These are phyloP conservation scores for Eledone cirrhosa DNA, from an alignment of 2,888 invertebrate species.

Conservation along the genomic window DNA sequence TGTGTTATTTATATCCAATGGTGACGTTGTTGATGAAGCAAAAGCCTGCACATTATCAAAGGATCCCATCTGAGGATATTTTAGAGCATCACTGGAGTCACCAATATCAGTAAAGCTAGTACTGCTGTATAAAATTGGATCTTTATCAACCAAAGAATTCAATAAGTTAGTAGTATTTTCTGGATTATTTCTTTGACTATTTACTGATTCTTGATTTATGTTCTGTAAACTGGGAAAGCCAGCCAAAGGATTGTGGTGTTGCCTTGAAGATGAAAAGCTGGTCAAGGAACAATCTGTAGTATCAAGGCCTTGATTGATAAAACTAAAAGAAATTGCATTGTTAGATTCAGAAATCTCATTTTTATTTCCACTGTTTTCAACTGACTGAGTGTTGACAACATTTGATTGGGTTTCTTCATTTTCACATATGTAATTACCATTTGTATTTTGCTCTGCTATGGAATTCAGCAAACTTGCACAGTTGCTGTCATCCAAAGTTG, in stretches of 20 bases:
- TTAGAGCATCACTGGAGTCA: background rate
- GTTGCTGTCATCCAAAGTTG: background rate
- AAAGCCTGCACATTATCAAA: slow-evolving; percentile 9
- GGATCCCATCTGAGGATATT: background rate
- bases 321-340: background rate
- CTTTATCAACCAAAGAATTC: slow-evolving; percentile 8
- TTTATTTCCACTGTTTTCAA: background rate
- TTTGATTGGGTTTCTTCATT: background rate
- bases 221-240: background rate
- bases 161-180: background rate
- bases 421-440: background rate
- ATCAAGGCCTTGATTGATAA: background rate
- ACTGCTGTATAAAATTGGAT: background rate
- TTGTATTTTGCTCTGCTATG: background rate
- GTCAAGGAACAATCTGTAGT: background rate
- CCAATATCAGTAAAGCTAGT: background rate
- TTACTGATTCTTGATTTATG: background rate
- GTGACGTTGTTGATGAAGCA: background rate
- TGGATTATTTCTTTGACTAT: background rate
- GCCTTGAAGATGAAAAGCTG: background rate
- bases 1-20: background rate
- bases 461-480: slow-evolving; percentile 8
- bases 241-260: background rate
- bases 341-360: background rate
- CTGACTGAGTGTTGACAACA: background rate